phyloP scores from a whole-genome alignment of 2,888 invertebrate species.

The Charanyca ferruginea region DNA sequence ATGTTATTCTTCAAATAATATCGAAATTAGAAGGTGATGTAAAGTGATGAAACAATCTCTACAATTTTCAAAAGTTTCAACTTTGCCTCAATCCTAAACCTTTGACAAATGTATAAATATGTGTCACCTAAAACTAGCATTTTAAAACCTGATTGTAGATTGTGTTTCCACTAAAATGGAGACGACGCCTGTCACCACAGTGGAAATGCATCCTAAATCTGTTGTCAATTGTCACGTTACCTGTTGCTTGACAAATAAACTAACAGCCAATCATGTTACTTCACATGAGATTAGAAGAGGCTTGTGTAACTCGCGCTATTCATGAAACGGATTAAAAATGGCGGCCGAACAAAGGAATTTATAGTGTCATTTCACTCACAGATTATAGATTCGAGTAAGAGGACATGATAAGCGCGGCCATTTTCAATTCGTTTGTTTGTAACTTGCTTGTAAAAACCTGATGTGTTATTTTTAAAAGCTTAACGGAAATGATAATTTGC shows the following conservation, averaged over 20 bases:
- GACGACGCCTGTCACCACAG: no score
- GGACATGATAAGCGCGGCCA: no score
- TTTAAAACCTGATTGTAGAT: not conserved
- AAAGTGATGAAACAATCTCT: constrained; percentile 27
- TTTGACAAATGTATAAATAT: constrained; percentile 11
- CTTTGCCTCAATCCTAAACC: constrained; percentile 5
- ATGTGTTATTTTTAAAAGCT: not conserved
- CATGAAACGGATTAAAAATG: no score
- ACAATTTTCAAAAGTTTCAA: not conserved
- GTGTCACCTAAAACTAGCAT: constrained; percentile 5
- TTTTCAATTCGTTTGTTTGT: no score
- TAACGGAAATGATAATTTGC: constrained; percentile 48
- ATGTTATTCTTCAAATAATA: no score
- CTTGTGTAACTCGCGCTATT: not conserved
- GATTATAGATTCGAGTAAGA: no score
- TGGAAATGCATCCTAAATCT: not conserved
- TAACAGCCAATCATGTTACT: not conserved
- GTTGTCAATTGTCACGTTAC: not conserved
- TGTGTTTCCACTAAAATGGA: no score
- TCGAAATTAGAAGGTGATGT: not conserved
- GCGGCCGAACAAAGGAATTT: no score
- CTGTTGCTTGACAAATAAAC: not conserved
- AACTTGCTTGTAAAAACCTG: not conserved
- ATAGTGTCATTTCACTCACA: no score
- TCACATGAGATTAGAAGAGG: not conserved